Base-by-base conservation (phyloP, 2,113 vertebrate species). In the Callospermophilus lateralis region DNA sequence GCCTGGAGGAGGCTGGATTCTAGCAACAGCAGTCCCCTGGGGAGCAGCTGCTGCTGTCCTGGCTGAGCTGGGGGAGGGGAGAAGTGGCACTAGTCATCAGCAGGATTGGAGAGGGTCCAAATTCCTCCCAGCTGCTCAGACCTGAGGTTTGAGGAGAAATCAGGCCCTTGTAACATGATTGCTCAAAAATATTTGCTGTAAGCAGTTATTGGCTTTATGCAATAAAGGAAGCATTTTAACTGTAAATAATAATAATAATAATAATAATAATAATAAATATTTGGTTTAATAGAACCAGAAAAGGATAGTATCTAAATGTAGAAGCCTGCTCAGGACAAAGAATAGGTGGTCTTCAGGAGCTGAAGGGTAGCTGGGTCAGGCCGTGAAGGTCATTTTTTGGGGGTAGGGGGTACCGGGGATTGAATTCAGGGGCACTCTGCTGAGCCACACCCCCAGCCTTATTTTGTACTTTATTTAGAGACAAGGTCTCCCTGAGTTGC, bases 1-100 rank as follows among this genome's bases (percentile, higher is more conserved):
- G 89, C 26, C 68, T 53, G 17, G 74, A 81, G 61, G 51, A 9
- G 39, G 26, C 39, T 85, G 77, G 81, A 58, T 72, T 77, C 89
- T 84, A 95, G 94, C 67, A 26, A 48, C 34, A 4, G 45, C 94
- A 42, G 19, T 84, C 79, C 70, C 94, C 39, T 30, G 72, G 86
- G 96, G 58, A 95, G 42, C 12, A 39, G 84, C 83, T 34, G 55
- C 87, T 89, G 85, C 74, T 93, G 73, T 68, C 77, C 58, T 73
- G n/a, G 72, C 39, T 9, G 42, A 74, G 74, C 87, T 58, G 12
- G 63, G 78, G 8, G 10, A 34, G 30, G 55, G 16, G n/a, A 1
- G 24, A 34, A 37, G 9, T 4, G 65, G 45, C 19, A 73, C 42
- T 7, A 0, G 53, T 30, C 30, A 42, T 51, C 53, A 61, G 0